Evolutionary conservation across 2,113 vertebrate species (phyloP).

Genomic region (Pseudorasbora parva): DNA sequence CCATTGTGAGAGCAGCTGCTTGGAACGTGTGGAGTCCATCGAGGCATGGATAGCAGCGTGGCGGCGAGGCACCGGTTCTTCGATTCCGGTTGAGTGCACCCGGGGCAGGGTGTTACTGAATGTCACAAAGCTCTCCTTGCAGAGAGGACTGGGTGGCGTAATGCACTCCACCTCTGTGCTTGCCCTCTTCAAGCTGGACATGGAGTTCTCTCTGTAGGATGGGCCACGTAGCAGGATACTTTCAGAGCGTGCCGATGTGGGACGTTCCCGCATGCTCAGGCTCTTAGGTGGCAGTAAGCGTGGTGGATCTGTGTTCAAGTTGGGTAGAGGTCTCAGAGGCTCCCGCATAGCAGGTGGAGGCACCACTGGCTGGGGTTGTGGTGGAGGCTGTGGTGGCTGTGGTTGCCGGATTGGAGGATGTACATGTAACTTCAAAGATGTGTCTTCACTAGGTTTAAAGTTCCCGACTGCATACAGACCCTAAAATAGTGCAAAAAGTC

Average conservation of each 20-base stretch:
- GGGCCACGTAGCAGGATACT: slow-evolving; percentile 85
- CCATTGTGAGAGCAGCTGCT: slow-evolving; percentile 97
- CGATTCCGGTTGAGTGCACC: slow-evolving; percentile 87
- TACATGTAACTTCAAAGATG: slow-evolving; percentile 54
- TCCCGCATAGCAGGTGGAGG: slow-evolving; percentile 69
- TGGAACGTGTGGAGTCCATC: slow-evolving; percentile 94
- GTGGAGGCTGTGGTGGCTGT: slow-evolving; percentile 38
- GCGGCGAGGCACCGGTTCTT: slow-evolving; percentile 85
- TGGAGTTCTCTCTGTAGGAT: slow-evolving; percentile 78
- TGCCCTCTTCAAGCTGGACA: slow-evolving; percentile 85
- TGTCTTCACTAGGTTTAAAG: slow-evolving; percentile 90
- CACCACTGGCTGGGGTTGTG: slow-evolving; percentile 47
- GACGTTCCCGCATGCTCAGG: slow-evolving; percentile 75
- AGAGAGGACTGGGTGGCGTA: slow-evolving; percentile 83
- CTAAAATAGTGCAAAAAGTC: slow-evolving; percentile 65
- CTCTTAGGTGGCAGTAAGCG: slow-evolving; percentile 88
- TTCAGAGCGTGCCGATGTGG: slow-evolving; percentile 83
- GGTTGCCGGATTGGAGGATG: slow-evolving; percentile 41
- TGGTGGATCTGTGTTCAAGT: slow-evolving; percentile 87
- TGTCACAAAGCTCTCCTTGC: slow-evolving; percentile 89
- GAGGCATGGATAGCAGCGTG: slow-evolving; percentile 92
- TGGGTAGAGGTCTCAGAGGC: slow-evolving; percentile 84
- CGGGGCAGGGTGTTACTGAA: slow-evolving; percentile 97
- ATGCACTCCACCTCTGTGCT: slow-evolving; percentile 88
- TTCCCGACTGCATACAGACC: slow-evolving; percentile 95